These are phyloP conservation scores for Xenus cinereus DNA, from an alignment of 2,113 vertebrate species.

Conservation along the genomic window DNA sequence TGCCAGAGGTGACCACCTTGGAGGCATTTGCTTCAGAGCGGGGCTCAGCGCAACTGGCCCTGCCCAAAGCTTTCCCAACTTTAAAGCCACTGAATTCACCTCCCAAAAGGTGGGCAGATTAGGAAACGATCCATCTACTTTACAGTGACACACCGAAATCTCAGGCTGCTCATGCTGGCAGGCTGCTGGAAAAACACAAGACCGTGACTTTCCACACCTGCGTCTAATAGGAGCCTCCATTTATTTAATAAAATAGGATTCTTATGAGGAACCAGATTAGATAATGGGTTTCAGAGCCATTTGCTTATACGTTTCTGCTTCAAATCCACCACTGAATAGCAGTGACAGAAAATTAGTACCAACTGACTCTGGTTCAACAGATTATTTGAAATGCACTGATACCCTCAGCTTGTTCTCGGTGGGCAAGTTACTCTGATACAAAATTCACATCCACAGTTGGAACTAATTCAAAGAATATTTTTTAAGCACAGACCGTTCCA, in stretches of 20 bases:
- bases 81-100: neutral
- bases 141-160: neutral
- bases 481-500: neutral
- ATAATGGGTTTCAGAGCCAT: constrained; percentile 5
- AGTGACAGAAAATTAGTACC: neutral
- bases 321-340: neutral
- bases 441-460: neutral
- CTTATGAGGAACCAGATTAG: neutral
- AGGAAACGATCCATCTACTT: neutral
- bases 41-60: neutral
- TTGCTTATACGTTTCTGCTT: neutral
- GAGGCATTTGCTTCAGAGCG: neutral
- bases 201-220: neutral
- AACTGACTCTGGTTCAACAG: neutral
- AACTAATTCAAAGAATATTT: neutral
- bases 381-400: neutral
- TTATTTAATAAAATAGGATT: neutral
- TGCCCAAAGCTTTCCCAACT: neutral
- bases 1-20: neutral
- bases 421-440: rapidly evolving
- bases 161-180: neutral
- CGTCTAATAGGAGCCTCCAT: neutral
- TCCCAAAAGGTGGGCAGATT: neutral
- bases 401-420: neutral
- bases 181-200: neutral